Evolutionary conservation across 2,113 vertebrate genomes (phyloP).

Genomic region (Gopherus evgoodei): DNA sequence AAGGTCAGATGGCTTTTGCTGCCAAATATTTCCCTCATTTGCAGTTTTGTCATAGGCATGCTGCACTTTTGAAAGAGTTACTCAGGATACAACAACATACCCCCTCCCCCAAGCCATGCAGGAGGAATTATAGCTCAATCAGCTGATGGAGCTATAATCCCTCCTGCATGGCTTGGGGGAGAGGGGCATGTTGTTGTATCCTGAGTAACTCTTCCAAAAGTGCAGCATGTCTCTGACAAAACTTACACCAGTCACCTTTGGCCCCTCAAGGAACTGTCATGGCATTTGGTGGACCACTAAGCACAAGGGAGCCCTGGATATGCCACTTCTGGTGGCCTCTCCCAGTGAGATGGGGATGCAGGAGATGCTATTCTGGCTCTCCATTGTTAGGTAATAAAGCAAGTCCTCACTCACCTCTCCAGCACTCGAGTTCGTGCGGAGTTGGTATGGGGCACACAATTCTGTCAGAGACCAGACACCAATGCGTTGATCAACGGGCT

Average conservation of each 20-base stretch:
- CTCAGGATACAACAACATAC: slow-evolving; percentile 7
- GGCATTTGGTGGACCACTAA: too few species aligned
- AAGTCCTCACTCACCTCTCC: too few species aligned
- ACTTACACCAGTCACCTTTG: background rate
- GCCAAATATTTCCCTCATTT: slow-evolving; percentile 21
- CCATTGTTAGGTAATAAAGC: too few species aligned
- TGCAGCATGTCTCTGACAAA: too few species aligned
- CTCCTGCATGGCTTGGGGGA: too few species aligned
- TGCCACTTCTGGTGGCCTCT: background rate
- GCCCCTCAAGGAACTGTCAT: background rate
- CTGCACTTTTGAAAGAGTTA: slow-evolving; percentile 35
- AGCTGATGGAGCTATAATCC: background rate
- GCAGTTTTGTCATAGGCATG: slow-evolving; percentile 32
- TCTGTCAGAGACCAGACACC: too few species aligned
- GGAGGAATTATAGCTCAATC: background rate
- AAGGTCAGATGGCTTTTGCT: slow-evolving; percentile 44
- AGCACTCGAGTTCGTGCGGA: too few species aligned
- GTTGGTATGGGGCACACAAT: too few species aligned
- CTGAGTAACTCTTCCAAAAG: too few species aligned
- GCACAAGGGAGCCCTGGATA: background rate
- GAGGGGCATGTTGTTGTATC: too few species aligned
- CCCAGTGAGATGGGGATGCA: background rate
- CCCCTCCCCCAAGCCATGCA: background rate
- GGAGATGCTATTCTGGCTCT: background rate
- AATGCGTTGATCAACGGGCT: too few species aligned